Base-by-base conservation (phyloP, 2,888 invertebrate genomes). In the Brenthis daphne region DNA sequence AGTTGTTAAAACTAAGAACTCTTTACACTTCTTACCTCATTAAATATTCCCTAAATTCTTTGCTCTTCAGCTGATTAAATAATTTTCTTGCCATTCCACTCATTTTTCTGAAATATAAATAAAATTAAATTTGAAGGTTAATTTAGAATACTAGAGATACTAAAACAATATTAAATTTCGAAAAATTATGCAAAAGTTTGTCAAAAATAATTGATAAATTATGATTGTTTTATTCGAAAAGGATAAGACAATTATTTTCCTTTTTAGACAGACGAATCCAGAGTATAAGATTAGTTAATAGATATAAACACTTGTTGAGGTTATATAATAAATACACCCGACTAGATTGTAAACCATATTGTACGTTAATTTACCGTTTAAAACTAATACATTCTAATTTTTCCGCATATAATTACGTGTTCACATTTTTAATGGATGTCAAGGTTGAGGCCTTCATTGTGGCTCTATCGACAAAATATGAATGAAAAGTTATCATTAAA, bases 1-100 rank as follows among this genome's bases (percentile, higher is more conserved):
- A 43, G 1, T 43, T 43, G 37, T 2, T 8, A 11, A 11, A 43
- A 3, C 1, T 11, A 43, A 29, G 11, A 43, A 65, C n/a, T 20
- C 8, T 47, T 24, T 66, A 67, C 72, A 76, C 29, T 29, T 29
- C 29, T 29, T 81, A 97, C 97, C 97, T 98, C 96, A 95, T 95
- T 75, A 98, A 94, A 94, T 98, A 98, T 5, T 95, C 94, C 68
- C 97, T 94, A 84, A 97, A 97, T 84, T 98, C 97, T 85, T 96
- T 96, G 82, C 96, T 96, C 88, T 95, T 95, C 37, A 97, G 82
- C 83, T 94, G 94, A 43, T 94, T 91, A 13, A 94, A 64, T 60
- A 95, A 74, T 82, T 93, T 95, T 60, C 75, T 82, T 33, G 75
- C 75, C 2, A 87, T 3, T 12, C 76, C 77, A 79, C 85, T 82